Percentiles rank a stretch among this genome's conserved stretches.
These are phyloP conservation scores for Graptemys geographica DNA, from an alignment of 2,797 vertebrate species.

Conservation along the genomic window DNA sequence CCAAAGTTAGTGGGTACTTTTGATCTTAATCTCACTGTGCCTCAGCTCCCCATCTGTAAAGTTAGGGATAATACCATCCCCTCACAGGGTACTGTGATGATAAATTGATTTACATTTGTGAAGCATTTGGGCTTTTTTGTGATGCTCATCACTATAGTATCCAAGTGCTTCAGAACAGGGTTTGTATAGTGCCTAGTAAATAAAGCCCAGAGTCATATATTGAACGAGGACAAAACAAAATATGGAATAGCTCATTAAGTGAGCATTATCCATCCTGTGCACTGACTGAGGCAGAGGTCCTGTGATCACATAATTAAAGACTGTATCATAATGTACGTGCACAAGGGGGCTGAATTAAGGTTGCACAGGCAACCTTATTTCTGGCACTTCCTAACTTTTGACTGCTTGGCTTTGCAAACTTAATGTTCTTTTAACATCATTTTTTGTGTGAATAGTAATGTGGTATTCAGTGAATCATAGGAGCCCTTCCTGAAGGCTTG, in stretches of 20 bases:
- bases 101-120: too few relatives aligned
- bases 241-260: neutral
- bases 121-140: too few relatives aligned
- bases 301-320: neutral
- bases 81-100: neutral
- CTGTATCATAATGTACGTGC: neutral
- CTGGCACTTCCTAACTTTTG: neutral
- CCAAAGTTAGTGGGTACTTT: neutral
- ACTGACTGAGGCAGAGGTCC: neutral
- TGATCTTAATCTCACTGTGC: too few relatives aligned
- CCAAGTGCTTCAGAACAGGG: neutral
- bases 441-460: neutral
- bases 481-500: neutral
- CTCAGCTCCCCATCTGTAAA: neutral
- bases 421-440: too few relatives aligned
- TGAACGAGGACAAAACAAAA: accelerated
- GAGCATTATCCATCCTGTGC: neutral
- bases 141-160: neutral
- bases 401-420: neutral
- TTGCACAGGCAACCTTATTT: neutral
- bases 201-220: neutral
- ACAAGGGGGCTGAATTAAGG: neutral
- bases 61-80: neutral
- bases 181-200: neutral
- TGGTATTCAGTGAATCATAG: neutral